Percentiles rank a stretch among this genome's conserved stretches.
These are phyloP conservation scores for Adela reaumurella DNA, from an alignment of 2,888 invertebrate species.

Conservation along the genomic window DNA sequence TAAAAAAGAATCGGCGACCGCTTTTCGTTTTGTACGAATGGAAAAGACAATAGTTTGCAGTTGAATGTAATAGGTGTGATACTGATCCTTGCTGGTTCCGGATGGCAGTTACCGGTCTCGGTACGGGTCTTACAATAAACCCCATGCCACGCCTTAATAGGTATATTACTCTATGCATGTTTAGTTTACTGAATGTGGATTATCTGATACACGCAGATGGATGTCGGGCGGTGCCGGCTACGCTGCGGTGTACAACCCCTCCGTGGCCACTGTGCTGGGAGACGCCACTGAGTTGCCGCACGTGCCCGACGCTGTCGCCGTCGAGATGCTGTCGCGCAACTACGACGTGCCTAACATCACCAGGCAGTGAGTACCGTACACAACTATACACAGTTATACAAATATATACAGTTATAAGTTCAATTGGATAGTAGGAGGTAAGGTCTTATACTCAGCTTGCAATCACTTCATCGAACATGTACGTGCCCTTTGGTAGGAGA, in stretches of 20 bases:
- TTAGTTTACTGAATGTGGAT: not conserved
- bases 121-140: no score
- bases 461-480: no score
- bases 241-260: conserved; percentile 68
- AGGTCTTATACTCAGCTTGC: no score
- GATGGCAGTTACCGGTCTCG: no score
- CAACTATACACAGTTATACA: no score
- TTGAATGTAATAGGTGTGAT: no score
- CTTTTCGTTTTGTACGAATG: no score
- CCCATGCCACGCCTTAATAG: not conserved
- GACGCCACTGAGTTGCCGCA: conserved; percentile 50
- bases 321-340: conserved; percentile 53
- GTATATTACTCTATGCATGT: not conserved
- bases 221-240: conserved; percentile 73
- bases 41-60: not conserved
- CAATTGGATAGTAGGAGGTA: no score
- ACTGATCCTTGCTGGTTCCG: no score
- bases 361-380: conserved; percentile 27
- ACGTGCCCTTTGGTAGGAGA: no score
- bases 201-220: conserved; percentile 43
- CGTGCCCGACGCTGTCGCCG: conserved; percentile 59
- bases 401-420: no score
- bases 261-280: conserved; percentile 35
- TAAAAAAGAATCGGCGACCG: no score
- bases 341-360: conserved; percentile 32